Base-by-base conservation (phyloP, 2,888 invertebrate species). In the Noctua pronuba region DNA sequence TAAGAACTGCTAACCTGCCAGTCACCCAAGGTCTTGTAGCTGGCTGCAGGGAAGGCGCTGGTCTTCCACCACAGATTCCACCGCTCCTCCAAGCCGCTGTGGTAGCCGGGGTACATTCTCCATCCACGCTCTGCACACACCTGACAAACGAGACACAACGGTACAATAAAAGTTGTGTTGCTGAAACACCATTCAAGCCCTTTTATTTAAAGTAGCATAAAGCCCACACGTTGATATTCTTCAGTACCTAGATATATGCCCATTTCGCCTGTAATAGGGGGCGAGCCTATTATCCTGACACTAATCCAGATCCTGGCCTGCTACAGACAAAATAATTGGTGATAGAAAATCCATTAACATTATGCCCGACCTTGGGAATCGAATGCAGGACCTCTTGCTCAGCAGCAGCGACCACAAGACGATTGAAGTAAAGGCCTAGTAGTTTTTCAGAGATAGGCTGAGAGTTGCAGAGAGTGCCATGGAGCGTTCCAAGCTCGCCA, bases 31-130 rank as follows among this genome's bases (percentile, higher is more conserved):
- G 97, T 97, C 91, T 97, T 97, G 90, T 98, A 97, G 90, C 97
- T 97, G 1, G 97, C 97, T 31, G 97, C 95, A 4, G 98, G 97
- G 92, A 98, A 98, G n/a, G 98, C 97, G 28, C 98, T 97, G 5
- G 98, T 98, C 88, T 98, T 97, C 98, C 98, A 99, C 98, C 98
- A 98, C 5, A 98, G 96, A 91, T 98, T 98, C 98, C 98, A 99
- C 80, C 97, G 97, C 84, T 98, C 97, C 84, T 98, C 98, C 2
- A 95, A 94, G 1, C 93, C 92, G 16, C 84, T 80, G 41, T 83
- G 92, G 83, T 92, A 93, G 44, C 97, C 97, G 80, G 98, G 98
- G 94, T 97, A 98, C 92, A 98, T 98, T 66, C 97, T 97, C 98
- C 98, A 98, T 0, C 98, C 98, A 18, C 98, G 97, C 93, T 98